phyloP scores from a whole-genome alignment of 2,113 vertebrate species.

The Sceloporus tristichus region DNA sequence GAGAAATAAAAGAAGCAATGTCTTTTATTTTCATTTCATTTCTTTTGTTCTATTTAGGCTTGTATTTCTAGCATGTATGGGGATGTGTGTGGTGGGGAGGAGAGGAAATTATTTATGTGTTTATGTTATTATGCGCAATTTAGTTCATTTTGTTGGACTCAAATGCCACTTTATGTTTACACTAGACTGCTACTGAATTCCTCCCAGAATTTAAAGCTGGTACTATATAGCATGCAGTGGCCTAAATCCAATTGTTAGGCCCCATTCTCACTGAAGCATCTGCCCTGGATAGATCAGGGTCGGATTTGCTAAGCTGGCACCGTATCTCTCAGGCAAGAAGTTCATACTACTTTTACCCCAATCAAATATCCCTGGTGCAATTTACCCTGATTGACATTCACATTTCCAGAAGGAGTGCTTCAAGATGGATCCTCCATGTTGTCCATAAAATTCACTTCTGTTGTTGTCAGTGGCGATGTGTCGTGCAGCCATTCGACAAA shows the following conservation, averaged over 20 bases:
- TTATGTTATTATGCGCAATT: background rate
- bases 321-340: too few species aligned
- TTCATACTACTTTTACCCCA: too few species aligned
- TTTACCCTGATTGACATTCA: too few species aligned
- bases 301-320: too few species aligned
- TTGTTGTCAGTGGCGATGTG: too few species aligned
- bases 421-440: too few species aligned
- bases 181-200: background rate
- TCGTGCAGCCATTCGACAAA: too few species aligned
- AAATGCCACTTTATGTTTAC: background rate
- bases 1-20: slow-evolving; percentile 5
- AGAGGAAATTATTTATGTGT: background rate
- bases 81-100: background rate
- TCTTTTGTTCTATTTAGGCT: background rate
- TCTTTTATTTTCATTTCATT: background rate
- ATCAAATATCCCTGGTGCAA: too few species aligned
- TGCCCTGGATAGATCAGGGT: too few species aligned
- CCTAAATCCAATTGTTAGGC: background rate
- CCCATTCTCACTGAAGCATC: too few species aligned
- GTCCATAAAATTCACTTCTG: too few species aligned
- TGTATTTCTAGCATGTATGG: background rate
- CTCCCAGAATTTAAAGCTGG: background rate
- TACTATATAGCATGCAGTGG: background rate
- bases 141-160: background rate
- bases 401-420: too few species aligned